phyloP scores from a whole-genome alignment of 2,113 vertebrate genomes.

The Noturus placidus region DNA sequence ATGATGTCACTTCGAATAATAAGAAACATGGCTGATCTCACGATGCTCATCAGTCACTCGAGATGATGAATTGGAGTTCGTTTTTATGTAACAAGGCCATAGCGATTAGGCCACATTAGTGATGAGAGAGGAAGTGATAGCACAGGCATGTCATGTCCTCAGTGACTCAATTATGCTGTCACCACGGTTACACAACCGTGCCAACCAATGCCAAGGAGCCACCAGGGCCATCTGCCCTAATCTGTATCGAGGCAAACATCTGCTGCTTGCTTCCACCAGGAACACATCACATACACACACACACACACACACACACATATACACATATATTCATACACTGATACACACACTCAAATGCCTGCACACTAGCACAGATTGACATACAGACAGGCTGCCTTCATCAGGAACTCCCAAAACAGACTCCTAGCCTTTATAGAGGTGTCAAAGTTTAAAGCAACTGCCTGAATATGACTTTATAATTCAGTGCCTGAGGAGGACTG shows the following conservation, averaged over 20 bases:
- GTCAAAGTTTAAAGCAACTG: constrained; percentile 7
- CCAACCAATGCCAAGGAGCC: constrained; percentile 27
- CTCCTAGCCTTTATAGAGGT: neutral
- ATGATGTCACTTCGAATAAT: constrained; percentile 27
- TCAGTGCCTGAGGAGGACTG: neutral
- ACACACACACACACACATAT: constrained; percentile 13
- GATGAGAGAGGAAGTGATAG: constrained; percentile 32
- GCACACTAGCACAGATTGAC: constrained; percentile 4
- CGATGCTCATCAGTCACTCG: constrained; percentile 16
- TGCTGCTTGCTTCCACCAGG: constrained; percentile 39
- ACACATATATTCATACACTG: neutral
- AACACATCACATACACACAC: constrained; percentile 28
- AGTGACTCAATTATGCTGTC: constrained; percentile 43
- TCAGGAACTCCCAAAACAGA: neutral
- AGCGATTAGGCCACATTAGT: constrained; percentile 42
- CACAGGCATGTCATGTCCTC: constrained; percentile 42
- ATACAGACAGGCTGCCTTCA: neutral
- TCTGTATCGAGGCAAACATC: constrained; percentile 49
- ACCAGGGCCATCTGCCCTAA: constrained; percentile 35
- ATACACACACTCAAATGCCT: neutral
- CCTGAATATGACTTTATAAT: constrained; percentile 16
- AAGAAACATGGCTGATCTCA: constrained; percentile 23
- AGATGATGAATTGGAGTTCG: constrained; percentile 1
- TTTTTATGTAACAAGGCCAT: constrained; percentile 32
- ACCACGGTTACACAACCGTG: constrained; percentile 25